These are phyloP conservation scores for Apamea epomidion DNA, from an alignment of 2,888 invertebrate genomes.

Conservation along the genomic window DNA sequence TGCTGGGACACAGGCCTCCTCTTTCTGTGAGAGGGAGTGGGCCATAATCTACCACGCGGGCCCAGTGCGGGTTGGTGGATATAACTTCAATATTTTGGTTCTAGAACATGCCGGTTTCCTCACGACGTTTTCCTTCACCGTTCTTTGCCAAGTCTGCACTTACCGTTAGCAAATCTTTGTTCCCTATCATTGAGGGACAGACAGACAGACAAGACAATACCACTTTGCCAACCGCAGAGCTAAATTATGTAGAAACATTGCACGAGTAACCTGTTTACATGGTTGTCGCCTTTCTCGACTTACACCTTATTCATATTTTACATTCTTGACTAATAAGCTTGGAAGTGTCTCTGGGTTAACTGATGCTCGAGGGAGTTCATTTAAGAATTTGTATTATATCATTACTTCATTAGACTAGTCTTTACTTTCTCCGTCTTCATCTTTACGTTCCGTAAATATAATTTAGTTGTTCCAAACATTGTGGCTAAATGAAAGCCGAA, in stretches of 20 bases:
- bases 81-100: too few species aligned
- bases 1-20: too few species aligned
- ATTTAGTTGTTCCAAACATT: not conserved
- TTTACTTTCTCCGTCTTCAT: not conserved
- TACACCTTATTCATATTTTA: not conserved
- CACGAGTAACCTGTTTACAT: constrained; percentile 52
- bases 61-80: too few species aligned
- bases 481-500: not conserved
- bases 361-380: not conserved
- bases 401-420: not conserved
- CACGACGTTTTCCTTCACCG: too few species aligned
- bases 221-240: constrained; percentile 35
- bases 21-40: too few species aligned
- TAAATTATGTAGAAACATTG: constrained; percentile 49
- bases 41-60: too few species aligned
- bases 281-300: constrained; percentile 47
- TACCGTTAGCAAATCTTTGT: not conserved
- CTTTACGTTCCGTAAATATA: not conserved
- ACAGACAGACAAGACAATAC: constrained; percentile 10
- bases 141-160: not conserved
- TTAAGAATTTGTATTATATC: not conserved
- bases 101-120: too few species aligned
- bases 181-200: constrained; percentile 1
- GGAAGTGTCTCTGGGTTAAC: not conserved
- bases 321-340: constrained; percentile 3